Conservation (phyloP, 1,140 invertebrate genomes). For the Tigriopus japonicus region DNA sequence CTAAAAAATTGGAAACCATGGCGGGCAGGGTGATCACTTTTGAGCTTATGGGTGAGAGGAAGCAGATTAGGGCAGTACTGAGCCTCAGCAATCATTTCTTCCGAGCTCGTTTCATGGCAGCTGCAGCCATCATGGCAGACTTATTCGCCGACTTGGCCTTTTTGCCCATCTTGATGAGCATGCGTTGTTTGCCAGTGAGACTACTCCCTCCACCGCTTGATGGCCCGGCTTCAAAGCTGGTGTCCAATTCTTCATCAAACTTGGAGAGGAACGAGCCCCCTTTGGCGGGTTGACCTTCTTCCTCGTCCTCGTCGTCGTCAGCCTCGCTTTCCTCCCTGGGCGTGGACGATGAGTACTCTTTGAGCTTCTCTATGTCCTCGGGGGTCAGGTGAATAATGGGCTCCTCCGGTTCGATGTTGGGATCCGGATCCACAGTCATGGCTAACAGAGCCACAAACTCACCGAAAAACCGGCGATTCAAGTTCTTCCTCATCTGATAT, state of each 20-base stretch:
- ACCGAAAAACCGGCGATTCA: slow-evolving; percentile 13
- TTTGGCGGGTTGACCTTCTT: neutral
- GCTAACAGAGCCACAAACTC: slow-evolving; percentile 4
- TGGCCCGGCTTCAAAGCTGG: neutral
- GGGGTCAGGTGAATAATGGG: neutral
- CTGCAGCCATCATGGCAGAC: slow-evolving; percentile 1
- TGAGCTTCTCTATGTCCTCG: slow-evolving; percentile 1
- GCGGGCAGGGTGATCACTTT: too few relatives aligned
- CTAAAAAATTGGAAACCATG: too few relatives aligned
- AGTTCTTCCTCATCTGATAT: slow-evolving; percentile 14
- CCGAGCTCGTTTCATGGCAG: neutral
- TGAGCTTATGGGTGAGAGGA: too few relatives aligned
- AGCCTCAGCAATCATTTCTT: too few relatives aligned
- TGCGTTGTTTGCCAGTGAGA: slow-evolving; percentile 1
- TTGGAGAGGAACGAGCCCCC: neutral
- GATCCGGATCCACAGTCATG: slow-evolving; percentile 6
- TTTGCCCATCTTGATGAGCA: slow-evolving; percentile 9
- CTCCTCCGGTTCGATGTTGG: slow-evolving; percentile 3
- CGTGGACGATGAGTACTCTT: neutral
- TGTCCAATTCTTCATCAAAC: neutral
- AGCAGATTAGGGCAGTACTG: too few relatives aligned
- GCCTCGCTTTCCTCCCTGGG: neutral
- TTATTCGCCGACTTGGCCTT: slow-evolving; percentile 1
- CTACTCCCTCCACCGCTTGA: neutral
- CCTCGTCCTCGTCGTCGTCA: neutral